Evolutionary conservation across 1,140 invertebrate species (phyloP).

Genomic region (Rhopalosiphum maidis): DNA sequence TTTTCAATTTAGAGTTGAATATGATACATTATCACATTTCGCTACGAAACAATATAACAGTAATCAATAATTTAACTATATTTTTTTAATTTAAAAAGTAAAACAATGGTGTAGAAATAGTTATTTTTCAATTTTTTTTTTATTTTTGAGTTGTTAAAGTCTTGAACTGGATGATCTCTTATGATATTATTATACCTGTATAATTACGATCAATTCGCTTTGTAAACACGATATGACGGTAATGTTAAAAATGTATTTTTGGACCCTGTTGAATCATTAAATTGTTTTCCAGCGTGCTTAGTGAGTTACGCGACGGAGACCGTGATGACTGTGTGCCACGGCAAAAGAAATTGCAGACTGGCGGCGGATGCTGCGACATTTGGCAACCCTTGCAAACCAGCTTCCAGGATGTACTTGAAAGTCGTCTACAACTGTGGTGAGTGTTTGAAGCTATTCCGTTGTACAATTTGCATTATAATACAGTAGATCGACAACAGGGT

Average conservation of each 20-base stretch:
- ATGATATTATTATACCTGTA: not conserved
- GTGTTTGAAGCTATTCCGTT: conserved; percentile 63
- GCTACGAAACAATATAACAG: not conserved
- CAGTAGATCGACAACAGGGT: not conserved
- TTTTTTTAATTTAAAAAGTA: not conserved
- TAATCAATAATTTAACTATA: not conserved
- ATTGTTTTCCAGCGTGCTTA: conserved; percentile 77
- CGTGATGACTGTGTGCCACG: conserved; percentile 88
- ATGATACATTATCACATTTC: not conserved
- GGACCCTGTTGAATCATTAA: not conserved
- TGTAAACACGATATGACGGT: not conserved
- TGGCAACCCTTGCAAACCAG: conserved; percentile 81
- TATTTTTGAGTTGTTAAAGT: not conserved
- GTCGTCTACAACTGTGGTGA: conserved; percentile 94
- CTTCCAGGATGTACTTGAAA: conserved; percentile 88
- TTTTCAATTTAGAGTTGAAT: not conserved
- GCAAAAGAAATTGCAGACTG: conserved; percentile 81
- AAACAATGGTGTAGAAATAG: not conserved
- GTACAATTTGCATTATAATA: not conserved
- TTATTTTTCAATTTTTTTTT: not conserved
- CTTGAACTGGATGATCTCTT: too few species aligned
- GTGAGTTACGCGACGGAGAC: conserved; percentile 86
- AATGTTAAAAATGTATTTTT: not conserved
- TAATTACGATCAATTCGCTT: not conserved
- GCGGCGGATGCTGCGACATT: conserved; percentile 84